These are phyloP conservation scores for Cephus runcator DNA, from an alignment of 2,888 invertebrate genomes.

Conservation along the genomic window DNA sequence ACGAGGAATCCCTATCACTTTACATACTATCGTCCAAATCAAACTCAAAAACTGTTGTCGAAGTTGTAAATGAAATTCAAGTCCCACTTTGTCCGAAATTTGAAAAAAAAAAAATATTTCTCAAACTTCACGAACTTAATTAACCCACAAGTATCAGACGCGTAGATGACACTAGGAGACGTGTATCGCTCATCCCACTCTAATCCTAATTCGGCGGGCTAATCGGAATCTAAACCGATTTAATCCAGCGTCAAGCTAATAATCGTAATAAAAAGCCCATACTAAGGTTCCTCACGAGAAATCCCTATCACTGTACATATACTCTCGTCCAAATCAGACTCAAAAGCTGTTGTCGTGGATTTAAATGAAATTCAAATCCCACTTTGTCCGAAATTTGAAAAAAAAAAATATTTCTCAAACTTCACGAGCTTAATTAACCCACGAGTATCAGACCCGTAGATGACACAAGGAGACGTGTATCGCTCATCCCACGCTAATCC, in stretches of 20 bases:
- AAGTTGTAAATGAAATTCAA: background rate
- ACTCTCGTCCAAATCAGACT: too few relatives aligned
- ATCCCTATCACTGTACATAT: background rate
- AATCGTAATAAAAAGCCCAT: conserved; percentile 22
- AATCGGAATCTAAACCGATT: conserved; percentile 53
- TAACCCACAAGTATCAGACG: too few relatives aligned
- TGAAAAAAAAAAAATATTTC: background rate
- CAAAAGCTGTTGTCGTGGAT: too few relatives aligned
- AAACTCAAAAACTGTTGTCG: background rate
- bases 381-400: background rate
- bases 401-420: background rate
- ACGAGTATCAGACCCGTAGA: too few relatives aligned
- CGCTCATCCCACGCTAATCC: background rate
- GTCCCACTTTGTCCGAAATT: background rate
- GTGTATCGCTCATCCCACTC: background rate
- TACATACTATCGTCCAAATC: background rate
- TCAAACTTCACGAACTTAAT: too few relatives aligned
- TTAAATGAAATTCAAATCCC: background rate
- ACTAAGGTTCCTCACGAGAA: background rate
- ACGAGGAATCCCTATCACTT: background rate
- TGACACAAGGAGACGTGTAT: background rate
- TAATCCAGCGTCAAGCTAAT: conserved; percentile 31
- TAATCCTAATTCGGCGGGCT: background rate
- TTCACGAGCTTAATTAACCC: too few relatives aligned
- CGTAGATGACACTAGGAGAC: too few relatives aligned